Base-by-base conservation (phyloP, 64 coral and sea anemone genomes). In the Montipora cactus region DNA sequence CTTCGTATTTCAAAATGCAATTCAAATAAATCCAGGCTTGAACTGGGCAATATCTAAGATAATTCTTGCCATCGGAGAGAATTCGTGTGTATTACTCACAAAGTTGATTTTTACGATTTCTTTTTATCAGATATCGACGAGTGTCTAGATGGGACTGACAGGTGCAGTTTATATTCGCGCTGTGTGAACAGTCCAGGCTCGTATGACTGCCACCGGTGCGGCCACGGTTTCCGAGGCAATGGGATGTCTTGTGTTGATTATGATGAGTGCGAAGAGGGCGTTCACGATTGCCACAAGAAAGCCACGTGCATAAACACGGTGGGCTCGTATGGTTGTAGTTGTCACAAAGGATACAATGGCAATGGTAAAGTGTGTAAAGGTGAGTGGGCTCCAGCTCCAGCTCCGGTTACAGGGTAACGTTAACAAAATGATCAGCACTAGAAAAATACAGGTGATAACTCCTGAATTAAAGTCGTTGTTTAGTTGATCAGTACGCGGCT, bases 101-200 rank as follows among this genome's bases (percentile, higher is more conserved):
- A 64, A 14, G 8, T 13, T 64, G 11, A 14, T 23, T 71, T 71
- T 71, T 8, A 71, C 20, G 19, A 25, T 23, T 50, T 78, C 19
- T 55, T 8, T 13, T 67, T 5, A 21, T 12, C 46, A 93, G 91
- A 93, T 44, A 80, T 72, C 3, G 49, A 89, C 23, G 87, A 83
- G 8, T 94, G 87, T 45, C 45, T 19, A 15, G 48, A 75, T 44
- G 79, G 58, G 18, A 50, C 8, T 22, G 7, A 74, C n/a, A 82
- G 61, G 47, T 94, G 93, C 37, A 46, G 81, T 46, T 9, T 1
- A 9, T 18, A 44, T 0, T 87, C 87, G 1, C 49, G 52, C 12
- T 94, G 93, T 50, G 61, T 55, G 14, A 94, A 94, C 16, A 90
- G 18, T 10, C 78, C 16, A 62, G 93, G 93, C 4, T 93, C 91